Base-by-base conservation (phyloP, 2,797 vertebrate species). In the Hipposideros larvatus region DNA sequence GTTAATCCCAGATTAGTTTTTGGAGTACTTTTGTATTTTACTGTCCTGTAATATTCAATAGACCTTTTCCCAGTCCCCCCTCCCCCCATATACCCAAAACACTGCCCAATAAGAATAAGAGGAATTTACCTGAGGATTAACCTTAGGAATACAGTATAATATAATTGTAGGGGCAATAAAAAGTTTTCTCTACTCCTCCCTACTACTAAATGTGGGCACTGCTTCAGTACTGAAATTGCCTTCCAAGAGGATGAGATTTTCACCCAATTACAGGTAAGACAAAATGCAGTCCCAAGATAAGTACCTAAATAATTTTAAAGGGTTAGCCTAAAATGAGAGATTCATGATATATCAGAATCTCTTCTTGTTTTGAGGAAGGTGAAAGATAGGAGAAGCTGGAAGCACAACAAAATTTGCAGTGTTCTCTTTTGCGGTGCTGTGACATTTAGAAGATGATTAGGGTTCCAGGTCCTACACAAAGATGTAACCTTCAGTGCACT, bases 221-320 rank as follows among this genome's bases (percentile, higher is more conserved):
- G 11, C 37, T 90, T 87, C n/a, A 43, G 13, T 73, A 51, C 46
- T 55, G 37, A 83, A 95, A 78, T 77, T 90, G 63, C 26, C 55
- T 87, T 93, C 37, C 21, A 90, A 59, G 68, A 77, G 46, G 37
- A 68, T 82, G 41, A 94, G 78, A 85, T 79, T 78, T 89, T 78
- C 14, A 57, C 16, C n/a, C 16, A 86, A 37, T 93, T 71, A 87
- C 15, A 96, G 57, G 22, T 86, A 83, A 83, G 46, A 61, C 48
- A 91, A 94, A 93, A 84, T 91, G 41, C 24, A 83, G 31, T 93
- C 83, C 34, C 18, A 90, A 51, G 70, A 48, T 71, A 86, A 65
- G 5, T 77, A 14, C 41, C 16, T 77, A 48, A 87, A 71, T 78
- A 83, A 91, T 90, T 82, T 87, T 77, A 87, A 83, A 92, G 28